Base-by-base conservation (phyloP, 2,113 vertebrate genomes). In the Ondatra zibethicus region DNA sequence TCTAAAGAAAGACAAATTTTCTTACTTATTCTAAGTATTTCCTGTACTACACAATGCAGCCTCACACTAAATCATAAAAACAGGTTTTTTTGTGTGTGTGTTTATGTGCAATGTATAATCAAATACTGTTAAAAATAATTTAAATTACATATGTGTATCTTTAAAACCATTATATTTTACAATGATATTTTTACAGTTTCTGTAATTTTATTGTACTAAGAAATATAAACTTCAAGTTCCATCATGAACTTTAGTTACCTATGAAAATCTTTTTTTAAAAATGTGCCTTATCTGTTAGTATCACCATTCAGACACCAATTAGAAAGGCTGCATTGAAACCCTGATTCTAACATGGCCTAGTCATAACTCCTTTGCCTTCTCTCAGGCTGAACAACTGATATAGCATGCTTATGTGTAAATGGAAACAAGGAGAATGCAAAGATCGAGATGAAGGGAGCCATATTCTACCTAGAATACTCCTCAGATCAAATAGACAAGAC, bases 221-320 rank as follows among this genome's bases (percentile, higher is more conserved):
- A 96, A 93, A 55, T 27, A 90, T 76, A 92, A 70, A 85, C 65
- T 88, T 92, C 47, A 50, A 25, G 68, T 88, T 29, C 82, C 4
- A 7, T 77, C 47, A 78, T 19, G 16, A 17, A 78, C 3, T 33
- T 78, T 33, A 78, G 45, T 50, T 78, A 31, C 10, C 47, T 52
- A 77, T 36, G 63, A 89, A 36, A 36, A 89, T 58, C 55, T 58
- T 19, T 58, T 19, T 17, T 21, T 61, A 85, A 78, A 76, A 52
- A 63, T 5, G n/a, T 47, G 13, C 29, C 12, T 84, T 76, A 76
- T 17, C 42, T 94, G 55, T 2, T 58, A 87, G 90, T 90, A 76
- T 29, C 42, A 39, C 14, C 77, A 78, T 52, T 80, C 5, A 92
- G 50, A 81, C 0, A 23, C 27, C 36, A 65, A 93, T 88, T 55